Evolutionary conservation across 2,888 invertebrate genomes (phyloP).

Genomic region (Caenorhabditis imperialis): DNA sequence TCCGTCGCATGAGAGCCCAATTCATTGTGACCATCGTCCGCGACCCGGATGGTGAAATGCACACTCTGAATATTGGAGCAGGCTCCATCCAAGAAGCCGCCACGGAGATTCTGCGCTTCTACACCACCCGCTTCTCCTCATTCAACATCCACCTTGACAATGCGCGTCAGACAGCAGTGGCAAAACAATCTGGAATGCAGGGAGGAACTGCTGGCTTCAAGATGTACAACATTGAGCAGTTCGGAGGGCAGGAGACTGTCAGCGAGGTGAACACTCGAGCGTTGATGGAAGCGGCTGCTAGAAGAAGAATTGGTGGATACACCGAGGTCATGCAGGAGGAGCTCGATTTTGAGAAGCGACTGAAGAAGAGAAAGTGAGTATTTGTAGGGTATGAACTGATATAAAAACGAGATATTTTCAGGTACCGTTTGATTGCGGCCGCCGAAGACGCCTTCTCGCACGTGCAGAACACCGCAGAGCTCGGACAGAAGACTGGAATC

Average conservation of each 20-base stretch:
- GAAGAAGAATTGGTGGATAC: constrained; percentile 89
- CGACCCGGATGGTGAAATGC: constrained; percentile 94
- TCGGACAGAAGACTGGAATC: constrained; percentile 79
- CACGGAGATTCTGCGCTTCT: constrained; percentile 92
- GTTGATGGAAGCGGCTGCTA: constrained; percentile 85
- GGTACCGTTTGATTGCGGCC: constrained; percentile 90
- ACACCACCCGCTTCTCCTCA: constrained; percentile 95
- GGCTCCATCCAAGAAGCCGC: constrained; percentile 95
- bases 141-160: constrained; percentile 94
- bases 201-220: constrained; percentile 83
- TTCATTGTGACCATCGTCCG: constrained; percentile 86
- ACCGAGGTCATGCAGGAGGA: constrained; percentile 95
- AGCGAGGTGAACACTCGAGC: constrained; percentile 82
- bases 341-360: constrained; percentile 83
- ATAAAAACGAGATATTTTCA: constrained; percentile 79
- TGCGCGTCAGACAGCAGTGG: constrained; percentile 50
- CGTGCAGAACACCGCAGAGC: constrained; percentile 81
- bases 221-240: constrained; percentile 94
- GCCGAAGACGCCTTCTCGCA: constrained; percentile 98
- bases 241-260: constrained; percentile 69
- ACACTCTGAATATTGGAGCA: constrained; percentile 85
- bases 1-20: constrained; percentile 90
- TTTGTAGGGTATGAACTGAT: constrained; percentile 85
- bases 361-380: constrained; percentile 70
- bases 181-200: constrained; percentile 50